phyloP scores from a whole-genome alignment of 2,888 invertebrate genomes.

The Lysandra coridon region DNA sequence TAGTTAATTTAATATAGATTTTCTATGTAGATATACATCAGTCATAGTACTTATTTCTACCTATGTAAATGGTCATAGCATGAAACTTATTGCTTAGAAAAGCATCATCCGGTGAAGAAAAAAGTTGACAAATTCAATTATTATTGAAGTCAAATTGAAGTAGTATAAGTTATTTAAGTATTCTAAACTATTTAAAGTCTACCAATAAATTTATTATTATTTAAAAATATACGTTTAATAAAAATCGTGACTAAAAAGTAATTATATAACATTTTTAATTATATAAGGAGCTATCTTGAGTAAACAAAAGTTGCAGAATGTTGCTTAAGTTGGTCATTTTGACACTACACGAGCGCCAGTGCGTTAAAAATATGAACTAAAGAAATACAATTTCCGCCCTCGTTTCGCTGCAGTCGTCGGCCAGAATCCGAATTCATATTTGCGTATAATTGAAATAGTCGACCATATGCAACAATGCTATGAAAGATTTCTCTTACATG shows the following conservation, averaged over 20 bases:
- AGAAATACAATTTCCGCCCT: conserved; percentile 52
- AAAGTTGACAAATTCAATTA: neutral
- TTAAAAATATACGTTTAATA: neutral
- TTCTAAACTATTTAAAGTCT: neutral
- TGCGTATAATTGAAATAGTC: conserved; percentile 72
- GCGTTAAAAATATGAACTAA: conserved; percentile 64
- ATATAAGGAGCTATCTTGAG: neutral
- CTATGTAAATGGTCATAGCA: neutral
- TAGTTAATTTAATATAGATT: too few species aligned
- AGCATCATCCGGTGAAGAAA: neutral
- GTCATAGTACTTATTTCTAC: too few species aligned
- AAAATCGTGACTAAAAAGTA: neutral
- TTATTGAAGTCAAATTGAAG: neutral
- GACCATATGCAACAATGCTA: conserved; percentile 79
- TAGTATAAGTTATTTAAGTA: neutral
- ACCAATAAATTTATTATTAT: neutral
- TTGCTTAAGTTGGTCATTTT: conserved; percentile 33
- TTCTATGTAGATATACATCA: too few species aligned
- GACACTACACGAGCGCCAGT: conserved; percentile 52
- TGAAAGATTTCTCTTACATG: conserved; percentile 77
- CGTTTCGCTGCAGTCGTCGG: conserved; percentile 72
- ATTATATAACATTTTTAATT: neutral
- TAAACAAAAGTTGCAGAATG: conserved; percentile 25
- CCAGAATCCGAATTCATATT: conserved; percentile 67
- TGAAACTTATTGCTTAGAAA: neutral